Conservation (phyloP, 1,140 invertebrate genomes). For the Atta cephalotes region DNA sequence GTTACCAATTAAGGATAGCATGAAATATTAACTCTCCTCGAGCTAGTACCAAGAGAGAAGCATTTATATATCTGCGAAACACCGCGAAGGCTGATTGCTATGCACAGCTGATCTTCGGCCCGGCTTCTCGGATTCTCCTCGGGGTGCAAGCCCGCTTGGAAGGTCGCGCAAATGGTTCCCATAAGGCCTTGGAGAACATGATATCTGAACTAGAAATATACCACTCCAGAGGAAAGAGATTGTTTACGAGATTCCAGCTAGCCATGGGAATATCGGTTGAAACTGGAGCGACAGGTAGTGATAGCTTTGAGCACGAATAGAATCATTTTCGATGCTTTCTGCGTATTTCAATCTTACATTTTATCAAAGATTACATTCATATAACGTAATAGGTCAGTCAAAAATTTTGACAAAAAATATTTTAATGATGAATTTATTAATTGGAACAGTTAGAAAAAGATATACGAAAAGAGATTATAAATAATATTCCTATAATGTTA, state of each 20-base stretch:
- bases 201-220: constrained; percentile 51
- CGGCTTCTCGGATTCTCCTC: constrained; percentile 37
- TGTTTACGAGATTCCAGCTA: constrained; percentile 28
- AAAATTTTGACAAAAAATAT: neutral
- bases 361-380: neutral
- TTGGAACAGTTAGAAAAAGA: neutral
- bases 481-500: too few species aligned
- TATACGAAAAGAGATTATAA: neutral
- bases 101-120: constrained; percentile 55
- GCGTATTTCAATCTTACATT: neutral
- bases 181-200: constrained; percentile 54
- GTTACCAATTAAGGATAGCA: constrained; percentile 61
- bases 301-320: constrained; percentile 18
- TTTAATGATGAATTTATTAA: neutral
- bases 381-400: neutral
- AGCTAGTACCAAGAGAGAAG: constrained; percentile 38
- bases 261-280: constrained; percentile 27
- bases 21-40: constrained; percentile 60
- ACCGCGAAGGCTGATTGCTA: constrained; percentile 56
- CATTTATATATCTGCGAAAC: constrained; percentile 59
- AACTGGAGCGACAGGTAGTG: constrained; percentile 37
- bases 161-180: constrained; percentile 49
- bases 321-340: neutral
- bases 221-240: neutral
- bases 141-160: constrained; percentile 59